Evolutionary conservation across 2,113 vertebrate species (phyloP).

Genomic region (Lethenteron reissneri): DNA sequence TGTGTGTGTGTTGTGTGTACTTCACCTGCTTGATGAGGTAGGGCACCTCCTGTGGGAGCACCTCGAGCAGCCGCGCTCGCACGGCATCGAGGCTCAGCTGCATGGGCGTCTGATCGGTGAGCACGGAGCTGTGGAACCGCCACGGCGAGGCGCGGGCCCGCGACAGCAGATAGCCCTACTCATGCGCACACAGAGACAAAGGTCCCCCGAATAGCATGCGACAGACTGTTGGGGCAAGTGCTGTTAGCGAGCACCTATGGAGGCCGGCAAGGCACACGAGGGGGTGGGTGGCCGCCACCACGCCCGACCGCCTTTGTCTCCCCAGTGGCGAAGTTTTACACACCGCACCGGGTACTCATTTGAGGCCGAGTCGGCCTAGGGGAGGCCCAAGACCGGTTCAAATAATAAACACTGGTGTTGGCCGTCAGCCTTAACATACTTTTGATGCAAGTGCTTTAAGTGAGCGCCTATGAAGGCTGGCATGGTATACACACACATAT

Average conservation of each 20-base stretch:
- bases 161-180: slow-evolving; percentile 46
- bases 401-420: no score
- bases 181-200: background rate
- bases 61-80: slow-evolving; percentile 59
- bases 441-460: no score
- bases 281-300: background rate
- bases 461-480: no score
- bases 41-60: slow-evolving; percentile 64
- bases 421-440: no score
- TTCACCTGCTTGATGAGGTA: slow-evolving; percentile 56
- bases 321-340: background rate
- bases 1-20: no score
- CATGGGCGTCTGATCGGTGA: slow-evolving; percentile 62
- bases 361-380: no score
- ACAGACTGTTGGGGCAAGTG: background rate
- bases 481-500: no score
- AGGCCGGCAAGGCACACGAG: background rate
- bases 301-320: background rate
- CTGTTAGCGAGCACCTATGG: background rate
- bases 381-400: no score
- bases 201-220: background rate
- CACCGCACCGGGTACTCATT: background rate
- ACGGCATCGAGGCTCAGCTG: slow-evolving; percentile 51
- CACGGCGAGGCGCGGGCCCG: slow-evolving; percentile 50
- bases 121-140: slow-evolving; percentile 60